Evolutionary conservation across 2,888 invertebrate genomes (phyloP).

Genomic region (Lissonota sp.): DNA sequence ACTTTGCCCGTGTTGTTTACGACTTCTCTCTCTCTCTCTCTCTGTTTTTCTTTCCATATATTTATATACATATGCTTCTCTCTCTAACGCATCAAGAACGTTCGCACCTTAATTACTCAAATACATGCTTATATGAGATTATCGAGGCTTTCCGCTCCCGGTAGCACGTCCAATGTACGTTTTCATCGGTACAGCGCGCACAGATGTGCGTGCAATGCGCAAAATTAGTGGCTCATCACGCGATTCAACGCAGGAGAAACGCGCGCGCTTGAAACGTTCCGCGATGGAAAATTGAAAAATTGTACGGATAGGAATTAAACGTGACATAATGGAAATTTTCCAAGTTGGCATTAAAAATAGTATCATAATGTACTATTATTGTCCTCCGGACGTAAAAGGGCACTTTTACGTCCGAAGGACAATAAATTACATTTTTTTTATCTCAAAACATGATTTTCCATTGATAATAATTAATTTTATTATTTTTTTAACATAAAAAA

Average conservation of each 20-base stretch:
- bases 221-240: not conserved
- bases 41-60: not conserved
- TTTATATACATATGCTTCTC: not conserved
- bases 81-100: constrained; percentile 59
- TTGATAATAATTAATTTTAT: too few relatives aligned
- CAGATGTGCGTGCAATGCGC: not conserved
- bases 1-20: constrained; percentile 81
- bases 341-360: too few relatives aligned
- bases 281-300: too few relatives aligned
- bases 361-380: too few relatives aligned
- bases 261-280: too few relatives aligned
- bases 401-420: too few relatives aligned
- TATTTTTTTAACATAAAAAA: too few relatives aligned
- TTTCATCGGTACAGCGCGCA: not conserved
- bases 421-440: too few relatives aligned
- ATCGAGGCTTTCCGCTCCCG: constrained; percentile 72
- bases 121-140: constrained; percentile 77
- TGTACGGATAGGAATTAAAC: too few relatives aligned
- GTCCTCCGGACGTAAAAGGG: too few relatives aligned
- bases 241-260: not conserved
- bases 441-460: too few relatives aligned
- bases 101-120: constrained; percentile 76
- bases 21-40: constrained; percentile 65
- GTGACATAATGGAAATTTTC: too few relatives aligned
- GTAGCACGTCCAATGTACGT: constrained; percentile 4